Conservation (phyloP, 2,888 invertebrate genomes). For the Exocentrus adspersus region DNA sequence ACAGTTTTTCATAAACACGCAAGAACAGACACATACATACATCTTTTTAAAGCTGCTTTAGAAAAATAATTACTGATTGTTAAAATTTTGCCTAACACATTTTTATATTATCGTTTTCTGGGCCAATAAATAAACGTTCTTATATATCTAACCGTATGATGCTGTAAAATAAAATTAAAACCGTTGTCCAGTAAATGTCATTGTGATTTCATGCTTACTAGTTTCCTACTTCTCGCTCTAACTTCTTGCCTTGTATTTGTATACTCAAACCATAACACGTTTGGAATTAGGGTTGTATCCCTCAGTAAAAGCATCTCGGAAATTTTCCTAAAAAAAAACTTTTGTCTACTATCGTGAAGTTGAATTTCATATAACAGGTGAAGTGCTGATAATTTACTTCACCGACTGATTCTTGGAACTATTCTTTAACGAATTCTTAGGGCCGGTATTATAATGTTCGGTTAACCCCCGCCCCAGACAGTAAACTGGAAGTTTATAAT, state of each 20-base stretch:
- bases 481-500: too few relatives aligned
- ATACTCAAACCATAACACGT: conserved; percentile 94
- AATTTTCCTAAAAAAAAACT: conserved; percentile 76
- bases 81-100: conserved; percentile 25
- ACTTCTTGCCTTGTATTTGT: conserved; percentile 87
- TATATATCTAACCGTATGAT: conserved; percentile 26
- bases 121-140: conserved; percentile 31
- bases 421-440: too few relatives aligned
- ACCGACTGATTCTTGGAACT: too few relatives aligned
- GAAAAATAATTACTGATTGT: conserved; percentile 36
- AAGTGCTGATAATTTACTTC: too few relatives aligned
- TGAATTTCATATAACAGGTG: too few relatives aligned
- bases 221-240: conserved; percentile 80
- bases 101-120: conserved; percentile 31
- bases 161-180: conserved; percentile 30
- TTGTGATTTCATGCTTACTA: conserved; percentile 84
- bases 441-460: too few relatives aligned
- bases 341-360: too few relatives aligned
- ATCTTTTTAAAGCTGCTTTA: conserved; percentile 32
- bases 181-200: conserved; percentile 71
- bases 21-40: conserved; percentile 11
- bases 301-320: conserved; percentile 87
- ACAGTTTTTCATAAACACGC: conserved; percentile 15
- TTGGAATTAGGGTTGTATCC: conserved; percentile 91
- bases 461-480: too few relatives aligned